Percentiles rank a stretch among this genome's conserved stretches.
phyloP scores from a whole-genome alignment of 2,888 invertebrate species.

The Ernsta delagoae region DNA sequence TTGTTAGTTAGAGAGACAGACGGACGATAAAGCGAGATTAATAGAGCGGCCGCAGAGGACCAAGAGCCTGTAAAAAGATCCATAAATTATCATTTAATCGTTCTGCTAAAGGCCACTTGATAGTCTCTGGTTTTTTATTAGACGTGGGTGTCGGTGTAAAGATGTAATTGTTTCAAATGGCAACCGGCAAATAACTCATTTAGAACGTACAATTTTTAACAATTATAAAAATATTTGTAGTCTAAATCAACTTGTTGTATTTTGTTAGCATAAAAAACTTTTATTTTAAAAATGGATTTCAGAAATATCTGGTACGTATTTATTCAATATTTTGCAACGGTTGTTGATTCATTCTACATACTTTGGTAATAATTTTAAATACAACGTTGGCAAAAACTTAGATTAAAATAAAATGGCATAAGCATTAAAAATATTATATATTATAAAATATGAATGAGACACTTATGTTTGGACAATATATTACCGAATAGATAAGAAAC shows the following conservation, averaged over 20 bases:
- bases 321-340: no score
- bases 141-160: constrained; percentile 6
- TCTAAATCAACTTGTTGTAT: background rate
- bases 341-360: no score
- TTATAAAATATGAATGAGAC: no score
- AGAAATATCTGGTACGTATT: no score
- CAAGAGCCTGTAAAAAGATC: constrained; percentile 45
- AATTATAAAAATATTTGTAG: background rate
- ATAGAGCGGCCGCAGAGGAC: constrained; percentile 43
- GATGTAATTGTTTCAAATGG: constrained; percentile 11
- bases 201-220: background rate
- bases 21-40: constrained; percentile 48
- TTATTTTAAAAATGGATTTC: no score
- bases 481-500: no score
- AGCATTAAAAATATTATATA: no score
- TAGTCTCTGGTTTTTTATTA: constrained; percentile 23
- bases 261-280: no score
- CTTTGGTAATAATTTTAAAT: no score
- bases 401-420: no score
- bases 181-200: background rate
- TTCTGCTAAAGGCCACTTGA: constrained; percentile 40
- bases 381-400: no score
- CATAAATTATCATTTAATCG: constrained; percentile 47
- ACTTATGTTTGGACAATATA: no score
- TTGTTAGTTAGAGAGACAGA: constrained; percentile 44